Evolutionary conservation across 30 jellyfish, hydroid and myxozoan species (phyloP), one percentile per base, ranked within the genome.

Genomic region (Euphysa ruthae): DNA sequence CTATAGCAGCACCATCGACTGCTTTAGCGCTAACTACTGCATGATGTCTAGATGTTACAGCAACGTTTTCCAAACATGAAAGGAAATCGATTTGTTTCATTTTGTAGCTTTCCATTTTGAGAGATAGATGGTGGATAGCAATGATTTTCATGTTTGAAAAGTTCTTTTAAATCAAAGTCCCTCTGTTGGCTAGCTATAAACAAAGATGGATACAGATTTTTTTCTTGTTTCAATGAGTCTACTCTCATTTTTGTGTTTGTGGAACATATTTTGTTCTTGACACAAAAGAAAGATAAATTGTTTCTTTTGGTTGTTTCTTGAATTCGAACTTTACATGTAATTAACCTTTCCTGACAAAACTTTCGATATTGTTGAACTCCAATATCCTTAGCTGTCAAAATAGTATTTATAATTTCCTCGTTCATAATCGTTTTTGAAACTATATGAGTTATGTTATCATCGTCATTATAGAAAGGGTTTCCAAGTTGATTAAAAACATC

Each of bases 71-170:
- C 1, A 70, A 23, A 25, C 82, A 70, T 15, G 23, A 8, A 51
- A 32, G 35, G 6, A 63, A 38, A 49, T 74, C 84, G 1, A 78
- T 25, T 68, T 77, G 66, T 1, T 19, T 66, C 32, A 69, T 65
- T n/a, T 35, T 52, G 2, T 78, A 19, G 6, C 66, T 56, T 66
- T 4, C 85, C 84, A 68, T 33, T 18, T 32, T 66, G 56, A 12
- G 84, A 63, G 4, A 63, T 35, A 2, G 82, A 74, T 62, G 91
- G 91, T 42, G 91, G 74, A 38, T 27, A 63, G 38, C 55, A 13
- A 2, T 77, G 92, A 56, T 66, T 77, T 43, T 77, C 92, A 29
- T 66, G 78, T 0, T 30, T 54, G 28, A 66, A 77, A 43, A 77
- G 55, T 50, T 65, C 77, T 1, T 51, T 74, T 33, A 77, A 44